phyloP scores from a whole-genome alignment of 1,140 invertebrate species.

The Philaenus spumarius region DNA sequence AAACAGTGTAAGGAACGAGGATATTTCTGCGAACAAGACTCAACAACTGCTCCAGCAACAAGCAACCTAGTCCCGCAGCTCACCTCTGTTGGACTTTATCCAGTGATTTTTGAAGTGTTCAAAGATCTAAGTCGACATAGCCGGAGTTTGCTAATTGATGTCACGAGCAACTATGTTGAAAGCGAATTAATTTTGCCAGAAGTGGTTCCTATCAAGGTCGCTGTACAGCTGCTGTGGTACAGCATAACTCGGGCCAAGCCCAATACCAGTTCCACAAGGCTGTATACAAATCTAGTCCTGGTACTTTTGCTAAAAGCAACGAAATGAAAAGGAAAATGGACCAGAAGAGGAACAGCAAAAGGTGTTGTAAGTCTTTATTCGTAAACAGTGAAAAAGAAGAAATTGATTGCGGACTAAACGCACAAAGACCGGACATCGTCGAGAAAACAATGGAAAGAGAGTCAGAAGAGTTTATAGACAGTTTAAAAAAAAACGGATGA shows the following conservation, averaged over 20 bases:
- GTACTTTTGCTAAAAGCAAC: neutral
- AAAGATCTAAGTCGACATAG: neutral
- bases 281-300: neutral
- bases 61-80: neutral
- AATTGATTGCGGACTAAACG: neutral
- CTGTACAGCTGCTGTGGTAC: conserved; percentile 19
- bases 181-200: conserved; percentile 17
- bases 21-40: too few species aligned
- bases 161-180: conserved; percentile 18
- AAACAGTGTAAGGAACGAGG: too few species aligned
- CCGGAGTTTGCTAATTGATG: conserved; percentile 10
- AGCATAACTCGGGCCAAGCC: conserved; percentile 15
- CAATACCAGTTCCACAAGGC: conserved; percentile 14
- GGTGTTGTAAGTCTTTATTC: neutral
- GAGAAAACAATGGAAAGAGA: neutral
- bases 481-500: conserved; percentile 18
- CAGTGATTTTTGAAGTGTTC: neutral
- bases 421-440: neutral
- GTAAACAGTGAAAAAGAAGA: neutral
- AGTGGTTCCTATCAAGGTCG: conserved; percentile 16
- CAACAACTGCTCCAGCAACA: neutral
- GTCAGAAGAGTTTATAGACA: conserved; percentile 3
- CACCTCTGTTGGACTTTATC: neutral
- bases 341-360: neutral
- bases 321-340: neutral